Percentiles rank a stretch among this genome's conserved stretches.
Conservation (phyloP, 2,113 vertebrate genomes). For the Poeciliopsis occidentalis region DNA sequence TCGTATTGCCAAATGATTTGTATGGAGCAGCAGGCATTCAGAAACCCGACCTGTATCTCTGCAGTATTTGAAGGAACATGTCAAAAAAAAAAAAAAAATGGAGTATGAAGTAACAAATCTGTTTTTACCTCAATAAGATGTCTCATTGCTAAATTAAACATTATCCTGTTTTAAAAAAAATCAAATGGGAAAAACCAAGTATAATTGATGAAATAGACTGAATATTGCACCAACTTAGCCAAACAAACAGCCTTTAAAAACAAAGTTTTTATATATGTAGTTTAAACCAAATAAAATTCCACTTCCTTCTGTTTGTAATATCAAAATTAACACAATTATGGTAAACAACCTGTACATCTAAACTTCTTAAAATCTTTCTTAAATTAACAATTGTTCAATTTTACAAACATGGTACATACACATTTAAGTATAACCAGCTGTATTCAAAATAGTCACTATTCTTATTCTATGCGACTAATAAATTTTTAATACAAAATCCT, state of each 20-base stretch:
- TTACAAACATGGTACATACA: slow-evolving; percentile 32
- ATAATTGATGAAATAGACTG: background rate
- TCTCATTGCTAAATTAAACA: background rate
- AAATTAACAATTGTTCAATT: slow-evolving; percentile 24
- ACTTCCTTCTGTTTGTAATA: no score
- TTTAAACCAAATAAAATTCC: no score
- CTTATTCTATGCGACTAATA: background rate
- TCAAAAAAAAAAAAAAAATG: background rate
- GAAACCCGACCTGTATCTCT: slow-evolving; percentile 31
- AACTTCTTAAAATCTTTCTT: background rate
- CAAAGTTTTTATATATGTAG: background rate
- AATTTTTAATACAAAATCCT: background rate
- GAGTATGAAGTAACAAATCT: background rate
- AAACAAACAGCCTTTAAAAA: background rate
- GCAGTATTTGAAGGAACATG: slow-evolving; percentile 46
- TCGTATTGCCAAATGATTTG: slow-evolving; percentile 28
- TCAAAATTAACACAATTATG: background rate
- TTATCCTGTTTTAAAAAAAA: background rate
- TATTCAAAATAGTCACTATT: slow-evolving; percentile 12
- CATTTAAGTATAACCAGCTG: background rate
- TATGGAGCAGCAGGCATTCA: slow-evolving; percentile 46
- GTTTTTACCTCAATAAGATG: background rate
- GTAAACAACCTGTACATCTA: background rate
- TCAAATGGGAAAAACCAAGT: background rate
- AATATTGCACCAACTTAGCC: background rate